Evolutionary conservation across 1,140 invertebrate genomes (phyloP).

Genomic region (Planococcus citri): DNA sequence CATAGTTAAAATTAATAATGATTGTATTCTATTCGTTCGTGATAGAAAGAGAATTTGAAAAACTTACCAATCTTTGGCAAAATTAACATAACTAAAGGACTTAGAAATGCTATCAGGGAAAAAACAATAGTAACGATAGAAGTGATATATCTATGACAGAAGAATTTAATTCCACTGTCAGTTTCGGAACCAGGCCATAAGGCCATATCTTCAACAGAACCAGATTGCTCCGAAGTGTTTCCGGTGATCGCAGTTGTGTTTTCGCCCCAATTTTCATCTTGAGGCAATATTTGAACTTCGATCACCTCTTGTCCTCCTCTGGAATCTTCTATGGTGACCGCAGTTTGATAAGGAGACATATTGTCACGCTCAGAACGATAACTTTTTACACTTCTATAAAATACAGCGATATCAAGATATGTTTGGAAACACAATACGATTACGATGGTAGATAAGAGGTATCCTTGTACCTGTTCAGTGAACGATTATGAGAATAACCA

Average conservation of each 20-base stretch:
- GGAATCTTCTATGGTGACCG: constrained; percentile 55
- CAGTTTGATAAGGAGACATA: constrained; percentile 69
- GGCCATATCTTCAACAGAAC: constrained; percentile 80
- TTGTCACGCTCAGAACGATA: not conserved
- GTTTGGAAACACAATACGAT: too few relatives aligned
- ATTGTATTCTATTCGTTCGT: not conserved
- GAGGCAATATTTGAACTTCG: constrained; percentile 81
- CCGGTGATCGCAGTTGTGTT: constrained; percentile 94
- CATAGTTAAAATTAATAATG: not conserved
- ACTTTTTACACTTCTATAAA: not conserved
- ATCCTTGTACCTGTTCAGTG: not conserved
- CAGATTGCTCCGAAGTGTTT: constrained; percentile 87
- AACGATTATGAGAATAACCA: constrained; percentile 4
- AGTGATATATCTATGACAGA: constrained; percentile 65
- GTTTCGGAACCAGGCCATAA: constrained; percentile 59
- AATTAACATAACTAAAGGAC: constrained; percentile 86
- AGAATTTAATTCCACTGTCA: constrained; percentile 51
- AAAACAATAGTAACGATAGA: constrained; percentile 61
- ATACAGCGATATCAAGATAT: not conserved
- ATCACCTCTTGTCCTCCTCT: constrained; percentile 68
- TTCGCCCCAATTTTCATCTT: constrained; percentile 97
- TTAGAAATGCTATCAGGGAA: constrained; percentile 71
- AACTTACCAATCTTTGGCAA: constrained; percentile 59
- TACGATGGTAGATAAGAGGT: not conserved
- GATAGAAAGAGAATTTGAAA: not conserved